Percentiles rank a stretch among this genome's conserved stretches.
phyloP scores from a whole-genome alignment of 37 sponge, comb jelly and placozoan species.

The Tethya wilhelma region DNA sequence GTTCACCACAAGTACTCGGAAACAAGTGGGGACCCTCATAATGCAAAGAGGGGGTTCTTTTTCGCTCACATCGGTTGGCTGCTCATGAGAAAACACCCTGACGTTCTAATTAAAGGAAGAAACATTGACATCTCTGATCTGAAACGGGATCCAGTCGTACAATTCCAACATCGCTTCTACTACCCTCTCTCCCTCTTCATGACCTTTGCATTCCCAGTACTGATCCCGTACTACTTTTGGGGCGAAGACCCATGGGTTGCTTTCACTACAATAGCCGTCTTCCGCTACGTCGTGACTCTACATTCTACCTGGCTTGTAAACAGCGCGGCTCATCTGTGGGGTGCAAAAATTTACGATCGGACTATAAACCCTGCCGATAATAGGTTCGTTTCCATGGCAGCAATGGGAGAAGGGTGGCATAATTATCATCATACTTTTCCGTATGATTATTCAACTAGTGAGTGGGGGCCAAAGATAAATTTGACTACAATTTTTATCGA shows the following conservation, averaged over 20 bases:
- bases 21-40: conserved; percentile 94
- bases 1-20: conserved; percentile 96
- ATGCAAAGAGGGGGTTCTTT: conserved; percentile 95
- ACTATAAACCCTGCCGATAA: conserved; percentile 89
- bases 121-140: conserved; percentile 84
- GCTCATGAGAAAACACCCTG: conserved; percentile 88
- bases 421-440: conserved; percentile 98
- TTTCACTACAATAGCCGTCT: conserved; percentile 39
- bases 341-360: conserved; percentile 80
- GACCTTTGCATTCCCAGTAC: conserved; percentile 64
- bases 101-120: conserved; percentile 77
- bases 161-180: conserved; percentile 86
- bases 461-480: conserved; percentile 81
- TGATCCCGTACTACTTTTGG: conserved; percentile 79
- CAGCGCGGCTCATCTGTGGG: conserved; percentile 95
- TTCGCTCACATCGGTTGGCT: conserved; percentile 98
- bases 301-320: conserved; percentile 96
- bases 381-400: conserved; percentile 68
- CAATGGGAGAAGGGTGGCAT: conserved; percentile 96
- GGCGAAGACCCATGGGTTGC: conserved; percentile 39
- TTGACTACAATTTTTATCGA: conserved; percentile 90
- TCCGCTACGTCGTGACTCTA: conserved; percentile 81
- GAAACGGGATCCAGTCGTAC: conserved; percentile 72
- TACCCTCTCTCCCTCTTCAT: conserved; percentile 49
- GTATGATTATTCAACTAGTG: conserved; percentile 93